Base-by-base conservation (phyloP, 2,113 vertebrate species). In the Nanger granti region DNA sequence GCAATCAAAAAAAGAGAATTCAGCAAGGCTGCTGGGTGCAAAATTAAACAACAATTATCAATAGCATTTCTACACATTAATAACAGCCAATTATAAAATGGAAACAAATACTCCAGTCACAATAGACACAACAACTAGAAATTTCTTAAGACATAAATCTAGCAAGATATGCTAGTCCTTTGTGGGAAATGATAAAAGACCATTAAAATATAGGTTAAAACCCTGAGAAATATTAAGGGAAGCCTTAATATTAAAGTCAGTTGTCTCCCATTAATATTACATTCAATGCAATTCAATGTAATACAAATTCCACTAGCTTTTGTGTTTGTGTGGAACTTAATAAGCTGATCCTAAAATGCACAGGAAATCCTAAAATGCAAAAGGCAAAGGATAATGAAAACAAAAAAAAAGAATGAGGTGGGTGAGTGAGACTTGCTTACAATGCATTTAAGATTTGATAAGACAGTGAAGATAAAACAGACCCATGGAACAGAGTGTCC, bases 321-420 rank as follows among this genome's bases (percentile, higher is more conserved):
- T 44, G 24, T 76, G n/a, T 82, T 13, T 82, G 20, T 87, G 59
- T 93, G 85, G 80, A 37, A 94, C 52, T 91, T 91, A 87, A 62
- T 73, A 96, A 85, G n/a, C 22, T 93, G 57, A 91, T 87, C 20
- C 82, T 91, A 91, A 69, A 94, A 91, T 66, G 62, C 87, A 94
- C 1, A 87, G 24, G 57, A 94, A 55, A 84, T 84, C 31, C 52
- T 55, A 84, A 91, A 86, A 87, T 34, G 57, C 55, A 87, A 49
- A 94, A 96, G 41, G 64, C 86, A 93, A 64, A 93, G 54, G 93
- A 41, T 3, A 95, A 26, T 57, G 55, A 49, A 41, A 60, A 29
- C 83, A 92, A 66, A 49, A 47, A 47, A 47, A 47, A 57, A 41
- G 49, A 91, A 57, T 28, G 28, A 37, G 89, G n/a, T 60, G 17